Evolutionary conservation across 2,888 invertebrate species (phyloP).

Genomic region (Leucophora obtusa): DNA sequence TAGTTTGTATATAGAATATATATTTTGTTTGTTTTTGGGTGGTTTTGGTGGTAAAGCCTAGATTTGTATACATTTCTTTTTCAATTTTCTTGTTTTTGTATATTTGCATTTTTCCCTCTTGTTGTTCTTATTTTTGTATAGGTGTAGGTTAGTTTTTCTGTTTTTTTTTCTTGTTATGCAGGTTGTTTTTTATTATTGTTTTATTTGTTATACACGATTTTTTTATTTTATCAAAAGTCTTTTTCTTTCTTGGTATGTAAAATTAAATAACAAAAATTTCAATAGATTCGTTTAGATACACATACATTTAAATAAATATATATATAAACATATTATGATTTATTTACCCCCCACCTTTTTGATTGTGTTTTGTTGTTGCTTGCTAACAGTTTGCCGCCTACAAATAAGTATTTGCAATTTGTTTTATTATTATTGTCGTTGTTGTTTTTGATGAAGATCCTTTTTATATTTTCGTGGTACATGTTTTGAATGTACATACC

Average conservation of each 20-base stretch:
- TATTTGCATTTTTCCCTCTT: conserved; percentile 17
- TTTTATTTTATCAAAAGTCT: neutral
- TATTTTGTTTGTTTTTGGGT: conserved; percentile 4
- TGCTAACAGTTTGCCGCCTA: conserved; percentile 10
- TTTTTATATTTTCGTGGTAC: conserved; percentile 37
- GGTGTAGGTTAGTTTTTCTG: conserved; percentile 42
- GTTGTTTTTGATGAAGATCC: conserved; percentile 15
- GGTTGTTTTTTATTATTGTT: conserved; percentile 28
- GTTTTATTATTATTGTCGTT: conserved; percentile 42
- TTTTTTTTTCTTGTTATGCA: conserved; percentile 15
- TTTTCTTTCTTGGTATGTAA: conserved; percentile 22
- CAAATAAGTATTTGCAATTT: conserved; percentile 49
- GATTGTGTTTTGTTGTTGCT: neutral
- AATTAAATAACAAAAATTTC: conserved; percentile 42
- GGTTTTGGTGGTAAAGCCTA: conserved; percentile 18
- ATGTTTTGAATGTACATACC: conserved; percentile 25
- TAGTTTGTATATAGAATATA: conserved; percentile 3
- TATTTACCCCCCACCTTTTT: conserved; percentile 5
- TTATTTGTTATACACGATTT: conserved; percentile 16
- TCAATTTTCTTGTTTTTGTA: conserved; percentile 9
- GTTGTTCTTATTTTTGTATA: conserved; percentile 2
- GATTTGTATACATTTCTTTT: conserved; percentile 37
- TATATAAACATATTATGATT: conserved; percentile 23
- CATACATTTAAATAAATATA: conserved; percentile 28
- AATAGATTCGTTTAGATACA: conserved; percentile 32